Percentiles rank a stretch among this genome's conserved stretches.
These are phyloP conservation scores for Nemotelus pantherinus DNA, from an alignment of 2,888 invertebrate genomes.

Conservation along the genomic window DNA sequence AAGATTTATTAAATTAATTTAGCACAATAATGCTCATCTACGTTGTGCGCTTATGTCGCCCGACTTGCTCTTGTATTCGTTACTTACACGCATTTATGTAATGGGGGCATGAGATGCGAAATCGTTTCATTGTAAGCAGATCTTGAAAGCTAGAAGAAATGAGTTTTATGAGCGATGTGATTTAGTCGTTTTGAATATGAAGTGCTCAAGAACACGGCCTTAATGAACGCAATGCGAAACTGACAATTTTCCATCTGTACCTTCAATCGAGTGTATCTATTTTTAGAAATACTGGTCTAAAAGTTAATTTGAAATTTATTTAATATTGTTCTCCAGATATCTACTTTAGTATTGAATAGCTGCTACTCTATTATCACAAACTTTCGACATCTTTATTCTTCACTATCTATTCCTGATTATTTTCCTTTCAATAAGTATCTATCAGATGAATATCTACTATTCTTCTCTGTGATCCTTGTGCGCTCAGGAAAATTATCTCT, in stretches of 20 bases:
- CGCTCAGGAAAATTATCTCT: conserved; percentile 15
- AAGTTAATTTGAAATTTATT: too few relatives aligned
- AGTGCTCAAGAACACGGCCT: too few relatives aligned
- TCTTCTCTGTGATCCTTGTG: conserved; percentile 9
- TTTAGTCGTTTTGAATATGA: not conserved
- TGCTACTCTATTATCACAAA: too few relatives aligned
- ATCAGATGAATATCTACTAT: not conserved
- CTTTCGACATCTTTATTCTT: conserved; percentile 1
- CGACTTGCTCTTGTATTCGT: conserved; percentile 5
- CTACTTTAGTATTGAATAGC: too few relatives aligned
- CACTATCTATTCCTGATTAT: conserved; percentile 12
- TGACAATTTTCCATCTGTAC: too few relatives aligned
- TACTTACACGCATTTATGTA: conserved; percentile 20
- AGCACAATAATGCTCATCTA: conserved; percentile 32
- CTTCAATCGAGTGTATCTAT: too few relatives aligned
- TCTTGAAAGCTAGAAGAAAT: not conserved
- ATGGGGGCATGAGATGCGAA: conserved; percentile 40
- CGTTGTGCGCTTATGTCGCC: conserved; percentile 21
- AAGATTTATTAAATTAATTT: conserved; percentile 41
- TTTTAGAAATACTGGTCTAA: too few relatives aligned
- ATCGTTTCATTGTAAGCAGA: conserved; percentile 28
- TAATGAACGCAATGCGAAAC: too few relatives aligned
- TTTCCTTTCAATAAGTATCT: conserved; percentile 16
- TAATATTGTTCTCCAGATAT: too few relatives aligned
- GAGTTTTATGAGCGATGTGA: conserved; percentile 1